Conservation (phyloP, 1,140 invertebrate species). For the Anthonomus grandis region DNA sequence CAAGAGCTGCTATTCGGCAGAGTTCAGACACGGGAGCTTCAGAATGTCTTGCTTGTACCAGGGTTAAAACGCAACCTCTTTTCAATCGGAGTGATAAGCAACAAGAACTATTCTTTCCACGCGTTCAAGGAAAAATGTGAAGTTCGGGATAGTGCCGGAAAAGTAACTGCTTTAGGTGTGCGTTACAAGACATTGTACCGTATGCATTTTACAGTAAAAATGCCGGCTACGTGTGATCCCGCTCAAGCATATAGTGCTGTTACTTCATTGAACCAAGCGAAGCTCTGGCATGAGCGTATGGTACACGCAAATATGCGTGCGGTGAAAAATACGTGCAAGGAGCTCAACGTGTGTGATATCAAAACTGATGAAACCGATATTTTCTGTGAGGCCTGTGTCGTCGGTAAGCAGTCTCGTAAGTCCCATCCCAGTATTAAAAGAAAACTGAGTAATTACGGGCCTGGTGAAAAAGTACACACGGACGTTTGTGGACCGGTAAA, state of each 20-base stretch:
- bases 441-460: neutral
- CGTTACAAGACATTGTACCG: neutral
- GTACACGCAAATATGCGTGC: constrained; percentile 34
- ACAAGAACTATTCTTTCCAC: constrained; percentile 8
- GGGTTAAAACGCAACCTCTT: constrained; percentile 7
- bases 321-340: neutral
- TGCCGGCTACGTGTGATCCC: neutral
- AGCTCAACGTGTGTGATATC: neutral
- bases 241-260: neutral
- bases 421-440: neutral
- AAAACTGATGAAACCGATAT: neutral
- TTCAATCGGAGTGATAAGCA: constrained; percentile 4
- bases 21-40: neutral
- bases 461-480: constrained; percentile 9
- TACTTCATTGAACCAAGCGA: too few species aligned
- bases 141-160: neutral
- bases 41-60: constrained; percentile 10
- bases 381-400: constrained; percentile 4
- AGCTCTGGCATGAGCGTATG: constrained; percentile 27
- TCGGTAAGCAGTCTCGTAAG: too few species aligned
- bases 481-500: constrained; percentile 10
- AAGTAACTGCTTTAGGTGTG: neutral
- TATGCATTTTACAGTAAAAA: constrained; percentile 3
- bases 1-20: neutral
- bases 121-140: neutral